Evolutionary conservation across 2,888 invertebrate species (phyloP), one percentile per base, ranked within the genome.

Genomic region (Brachyptera risi): DNA sequence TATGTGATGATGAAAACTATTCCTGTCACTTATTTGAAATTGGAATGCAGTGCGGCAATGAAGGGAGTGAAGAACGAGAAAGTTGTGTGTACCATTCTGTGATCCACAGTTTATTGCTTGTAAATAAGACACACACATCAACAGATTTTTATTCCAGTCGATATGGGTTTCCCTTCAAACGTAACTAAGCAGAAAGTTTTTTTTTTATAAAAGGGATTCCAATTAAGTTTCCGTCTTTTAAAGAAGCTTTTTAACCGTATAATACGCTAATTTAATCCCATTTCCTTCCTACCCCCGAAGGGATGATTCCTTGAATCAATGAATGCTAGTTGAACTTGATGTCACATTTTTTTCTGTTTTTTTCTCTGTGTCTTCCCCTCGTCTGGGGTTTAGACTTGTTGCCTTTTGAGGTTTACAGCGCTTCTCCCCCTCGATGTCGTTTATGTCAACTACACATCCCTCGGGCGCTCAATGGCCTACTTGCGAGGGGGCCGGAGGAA

Each of bases 241-340:
- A 54, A 23, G 24, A 69, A 68, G 69, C 67, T 67, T 69, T 71
- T 70, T 70, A 59, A 68, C 68, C 70, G 68, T 70, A 72, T 71
- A 71, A 72, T 72, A 71, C 72, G 70, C 72, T 73, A 73, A 73
- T 73, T 73, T 73, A 73, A 74, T 74, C 73, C 70, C 69, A 70
- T 71, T 73, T 72, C 71, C 71, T 71, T 69, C 70, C 5, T 21
- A 15, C 42, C 31, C 57, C 38, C 17, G 50, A 49, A 50, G 54
- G 56, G 60, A 51, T 44, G 56, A 31, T 60, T 50, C 42, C 42
- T 27, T 26, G 47, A 23, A 40, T 58, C 31, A 49, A 50, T 40
- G 50, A 37, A 58, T n/a, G n/a, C n/a, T n/a, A 61, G 44, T 57
- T 27, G 35, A 40, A 58, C 50, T 57, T 31, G 19, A 26, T 58